phyloP scores from a whole-genome alignment of 2,888 invertebrate genomes.

The Andrena fulva region DNA sequence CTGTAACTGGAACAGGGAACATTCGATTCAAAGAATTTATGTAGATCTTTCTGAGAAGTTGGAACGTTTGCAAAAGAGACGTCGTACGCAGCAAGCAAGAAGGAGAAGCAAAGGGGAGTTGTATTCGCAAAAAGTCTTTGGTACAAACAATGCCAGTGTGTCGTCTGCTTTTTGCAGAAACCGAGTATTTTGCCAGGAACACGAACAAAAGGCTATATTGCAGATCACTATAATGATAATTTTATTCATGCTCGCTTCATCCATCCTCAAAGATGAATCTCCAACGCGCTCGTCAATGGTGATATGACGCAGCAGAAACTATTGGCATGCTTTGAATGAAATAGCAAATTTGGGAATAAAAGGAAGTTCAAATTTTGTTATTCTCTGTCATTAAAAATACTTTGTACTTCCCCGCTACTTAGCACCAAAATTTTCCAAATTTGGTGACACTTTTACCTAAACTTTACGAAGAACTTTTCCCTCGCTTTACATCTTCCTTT shows the following conservation, averaged over 20 bases:
- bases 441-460: too few relatives aligned
- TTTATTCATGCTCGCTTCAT: conserved; percentile 44
- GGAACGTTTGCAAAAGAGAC: neutral
- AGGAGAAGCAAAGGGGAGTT: neutral
- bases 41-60: neutral
- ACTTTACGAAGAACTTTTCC: neutral
- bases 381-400: neutral
- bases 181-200: conserved; percentile 45
- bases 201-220: conserved; percentile 24
- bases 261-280: neutral
- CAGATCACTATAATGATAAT: conserved; percentile 33
- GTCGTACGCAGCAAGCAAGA: neutral
- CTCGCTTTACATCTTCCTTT: neutral
- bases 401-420: neutral
- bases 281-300: neutral
- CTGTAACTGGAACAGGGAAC: too few relatives aligned
- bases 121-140: neutral
- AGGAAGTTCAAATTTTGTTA: neutral
- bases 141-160: conserved; percentile 13
- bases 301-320: neutral
- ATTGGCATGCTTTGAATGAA: neutral
- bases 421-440: neutral
- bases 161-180: conserved; percentile 31
- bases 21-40: too few relatives aligned
- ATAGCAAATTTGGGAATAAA: neutral